Evolutionary conservation across 2,797 vertebrate species (phyloP).

Genomic region (Threskiornis aethiopicus): DNA sequence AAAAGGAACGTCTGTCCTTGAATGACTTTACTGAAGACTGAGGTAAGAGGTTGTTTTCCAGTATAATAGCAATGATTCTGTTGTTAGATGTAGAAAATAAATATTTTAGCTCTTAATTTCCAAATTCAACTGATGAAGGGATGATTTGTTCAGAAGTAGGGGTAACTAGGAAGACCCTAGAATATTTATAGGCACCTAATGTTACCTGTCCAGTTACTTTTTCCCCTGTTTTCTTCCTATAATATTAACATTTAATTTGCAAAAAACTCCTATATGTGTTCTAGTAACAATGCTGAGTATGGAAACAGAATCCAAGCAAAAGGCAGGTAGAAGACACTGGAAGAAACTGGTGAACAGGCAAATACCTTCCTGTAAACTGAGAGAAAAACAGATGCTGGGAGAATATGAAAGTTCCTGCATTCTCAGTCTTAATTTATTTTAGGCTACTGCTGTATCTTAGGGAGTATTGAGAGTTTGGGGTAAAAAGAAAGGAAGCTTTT

Average conservation of each 20-base stretch:
- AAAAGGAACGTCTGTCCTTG: constrained; percentile 59
- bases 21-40: constrained; percentile 30
- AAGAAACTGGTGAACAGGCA: neutral
- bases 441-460: neutral
- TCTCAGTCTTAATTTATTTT: neutral
- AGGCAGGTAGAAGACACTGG: neutral
- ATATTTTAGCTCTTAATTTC: neutral
- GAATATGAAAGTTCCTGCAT: neutral
- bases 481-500: neutral
- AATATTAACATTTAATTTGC: neutral
- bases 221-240: neutral
- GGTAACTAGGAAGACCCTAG: neutral
- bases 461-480: neutral
- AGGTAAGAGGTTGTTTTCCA: constrained; percentile 12
- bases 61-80: neutral
- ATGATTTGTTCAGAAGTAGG: neutral
- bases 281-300: neutral
- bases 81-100: neutral
- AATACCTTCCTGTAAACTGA: neutral
- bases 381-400: neutral
- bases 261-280: neutral
- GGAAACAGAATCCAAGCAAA: neutral
- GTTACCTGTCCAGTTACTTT: neutral
- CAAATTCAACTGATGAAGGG: neutral
- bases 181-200: neutral